phyloP scores from a whole-genome alignment of 2,797 vertebrate genomes.

The Eidolon dupreanum region DNA sequence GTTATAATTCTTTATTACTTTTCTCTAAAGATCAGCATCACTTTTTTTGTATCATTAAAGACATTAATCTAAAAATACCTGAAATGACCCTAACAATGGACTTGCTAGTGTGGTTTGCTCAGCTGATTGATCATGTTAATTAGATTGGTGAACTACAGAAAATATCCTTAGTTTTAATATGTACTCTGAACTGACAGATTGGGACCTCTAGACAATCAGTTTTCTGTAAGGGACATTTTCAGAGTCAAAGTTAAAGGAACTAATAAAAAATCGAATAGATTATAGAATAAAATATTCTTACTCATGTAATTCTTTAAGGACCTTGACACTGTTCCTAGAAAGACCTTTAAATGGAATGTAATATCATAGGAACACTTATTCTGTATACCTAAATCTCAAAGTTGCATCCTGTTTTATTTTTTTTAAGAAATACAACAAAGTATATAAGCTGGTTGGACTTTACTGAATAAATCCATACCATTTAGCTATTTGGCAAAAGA shows the following conservation, averaged over 20 bases:
- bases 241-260: background rate
- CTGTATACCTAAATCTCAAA: background rate
- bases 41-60: conserved; percentile 53
- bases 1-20: conserved; percentile 51
- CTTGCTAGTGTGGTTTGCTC: conserved; percentile 37
- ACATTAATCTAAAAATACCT: conserved; percentile 70
- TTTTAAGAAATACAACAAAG: background rate
- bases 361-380: background rate
- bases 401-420: background rate
- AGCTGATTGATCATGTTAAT: conserved; percentile 68
- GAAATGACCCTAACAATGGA: conserved; percentile 56
- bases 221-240: background rate
- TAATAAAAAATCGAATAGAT: background rate
- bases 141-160: conserved; percentile 58
- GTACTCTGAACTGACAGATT: conserved; percentile 5
- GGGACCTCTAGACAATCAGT: background rate
- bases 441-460: background rate
- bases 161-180: conserved; percentile 18
- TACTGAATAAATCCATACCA: background rate
- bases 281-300: background rate
- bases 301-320: background rate
- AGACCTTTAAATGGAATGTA: background rate
- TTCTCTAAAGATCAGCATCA: conserved; percentile 59
- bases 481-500: background rate
- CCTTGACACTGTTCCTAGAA: background rate